Percentiles rank a stretch among this genome's conserved stretches.
These are phyloP conservation scores for Colistium nudipinnis DNA, from an alignment of 2,113 vertebrate species.

Conservation along the genomic window DNA sequence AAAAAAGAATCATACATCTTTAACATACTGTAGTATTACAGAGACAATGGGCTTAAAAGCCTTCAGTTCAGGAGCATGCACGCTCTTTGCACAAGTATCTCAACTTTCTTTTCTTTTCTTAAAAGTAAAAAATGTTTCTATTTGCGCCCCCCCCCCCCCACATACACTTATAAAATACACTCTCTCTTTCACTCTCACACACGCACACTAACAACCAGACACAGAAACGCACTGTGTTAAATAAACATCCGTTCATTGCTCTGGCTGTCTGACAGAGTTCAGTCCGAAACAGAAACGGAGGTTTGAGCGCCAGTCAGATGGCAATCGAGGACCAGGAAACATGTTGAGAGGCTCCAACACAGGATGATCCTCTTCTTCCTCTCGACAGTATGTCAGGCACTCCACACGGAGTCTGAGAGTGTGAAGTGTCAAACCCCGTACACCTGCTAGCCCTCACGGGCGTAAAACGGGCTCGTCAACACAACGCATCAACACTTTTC, in stretches of 20 bases:
- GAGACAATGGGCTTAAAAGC: slow-evolving; percentile 59
- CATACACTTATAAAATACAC: slow-evolving; percentile 52
- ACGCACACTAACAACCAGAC: slow-evolving; percentile 33
- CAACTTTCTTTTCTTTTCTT: slow-evolving; percentile 34
- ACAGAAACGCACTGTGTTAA: slow-evolving; percentile 63
- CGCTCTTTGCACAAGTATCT: slow-evolving; percentile 35
- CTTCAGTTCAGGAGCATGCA: slow-evolving; percentile 34
- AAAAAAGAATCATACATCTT: slow-evolving; percentile 80
- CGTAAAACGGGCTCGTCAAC: slow-evolving; percentile 11
- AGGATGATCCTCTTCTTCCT: slow-evolving; percentile 20
- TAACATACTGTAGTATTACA: slow-evolving; percentile 74
- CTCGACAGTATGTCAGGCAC: slow-evolving; percentile 56
- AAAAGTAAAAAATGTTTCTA: slow-evolving; percentile 36
- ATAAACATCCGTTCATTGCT: slow-evolving; percentile 60
- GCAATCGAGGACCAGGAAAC: slow-evolving; percentile 30
- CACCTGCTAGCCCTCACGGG: slow-evolving; percentile 15
- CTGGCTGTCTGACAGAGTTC: slow-evolving; percentile 25
- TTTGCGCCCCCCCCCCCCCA: neutral
- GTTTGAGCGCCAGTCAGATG: slow-evolving; percentile 37
- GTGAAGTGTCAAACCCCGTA: slow-evolving; percentile 23
- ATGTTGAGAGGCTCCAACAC: slow-evolving; percentile 5
- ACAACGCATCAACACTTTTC: slow-evolving; percentile 12
- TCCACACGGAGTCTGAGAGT: slow-evolving; percentile 40
- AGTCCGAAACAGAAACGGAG: slow-evolving; percentile 34
- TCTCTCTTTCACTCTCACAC: slow-evolving; percentile 46